Conservation (phyloP, 2,888 invertebrate species). For the Caenorhabditis sp. region DNA sequence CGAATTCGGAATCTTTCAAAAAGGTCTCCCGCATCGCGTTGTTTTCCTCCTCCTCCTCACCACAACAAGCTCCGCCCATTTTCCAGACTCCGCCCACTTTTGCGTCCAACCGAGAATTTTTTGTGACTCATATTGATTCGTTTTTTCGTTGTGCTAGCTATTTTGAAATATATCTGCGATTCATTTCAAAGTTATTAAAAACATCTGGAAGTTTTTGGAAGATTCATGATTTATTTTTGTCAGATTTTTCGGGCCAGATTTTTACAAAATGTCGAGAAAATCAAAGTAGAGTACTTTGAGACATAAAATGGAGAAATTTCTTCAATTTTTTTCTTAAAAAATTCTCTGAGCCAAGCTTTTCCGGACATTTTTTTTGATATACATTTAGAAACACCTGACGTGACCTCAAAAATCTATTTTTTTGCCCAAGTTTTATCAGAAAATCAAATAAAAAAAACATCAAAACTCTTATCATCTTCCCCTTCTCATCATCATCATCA, state of each 20-base stretch:
- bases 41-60: background rate
- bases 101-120: conserved; percentile 3
- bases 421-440: background rate
- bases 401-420: background rate
- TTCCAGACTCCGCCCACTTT: conserved; percentile 10
- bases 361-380: too few species aligned
- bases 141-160: conserved; percentile 1
- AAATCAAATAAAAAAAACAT: background rate
- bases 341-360: background rate
- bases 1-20: conserved; percentile 23
- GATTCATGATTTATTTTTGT: too few species aligned
- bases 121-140: conserved; percentile 23
- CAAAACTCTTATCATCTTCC: background rate
- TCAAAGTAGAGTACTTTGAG: too few species aligned
- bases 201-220: too few species aligned
- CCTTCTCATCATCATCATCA: background rate
- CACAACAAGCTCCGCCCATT: conserved; percentile 19
- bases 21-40: conserved; percentile 32
- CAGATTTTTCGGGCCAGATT: too few species aligned
- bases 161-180: too few species aligned
- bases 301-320: too few species aligned
- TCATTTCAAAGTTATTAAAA: too few species aligned
- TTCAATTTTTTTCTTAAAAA: too few species aligned
- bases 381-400: too few species aligned
- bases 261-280: background rate